These are phyloP conservation scores for Rhagologus leucostigma DNA, from an alignment of 2,113 vertebrate genomes.

Conservation along the genomic window DNA sequence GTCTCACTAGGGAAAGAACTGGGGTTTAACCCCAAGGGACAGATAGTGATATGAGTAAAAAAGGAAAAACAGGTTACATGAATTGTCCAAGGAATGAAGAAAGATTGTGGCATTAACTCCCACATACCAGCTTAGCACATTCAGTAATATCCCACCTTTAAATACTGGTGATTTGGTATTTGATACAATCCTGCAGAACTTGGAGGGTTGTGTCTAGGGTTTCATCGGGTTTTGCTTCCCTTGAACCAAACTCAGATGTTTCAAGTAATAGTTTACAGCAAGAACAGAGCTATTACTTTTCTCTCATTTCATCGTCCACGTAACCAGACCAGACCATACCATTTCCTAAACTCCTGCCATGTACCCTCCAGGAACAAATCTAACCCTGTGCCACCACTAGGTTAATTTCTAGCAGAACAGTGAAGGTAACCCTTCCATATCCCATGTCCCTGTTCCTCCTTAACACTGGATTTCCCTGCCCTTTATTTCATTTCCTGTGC, in stretches of 20 bases:
- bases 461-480: background rate
- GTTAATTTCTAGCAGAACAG: background rate
- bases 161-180: background rate
- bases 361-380: background rate
- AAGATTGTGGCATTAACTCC: background rate
- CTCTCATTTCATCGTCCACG: rapidly evolving
- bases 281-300: background rate
- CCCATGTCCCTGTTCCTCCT: background rate
- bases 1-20: background rate
- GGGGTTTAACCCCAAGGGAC: background rate
- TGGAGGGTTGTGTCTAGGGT: background rate
- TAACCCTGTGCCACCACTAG: background rate
- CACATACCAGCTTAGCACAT: background rate
- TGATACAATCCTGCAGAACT: background rate
- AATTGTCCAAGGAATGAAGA: background rate
- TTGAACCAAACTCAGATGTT: background rate
- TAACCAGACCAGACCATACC: background rate
- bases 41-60: background rate
- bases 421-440: background rate
- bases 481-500: conserved; percentile 3
- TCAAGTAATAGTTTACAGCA: background rate
- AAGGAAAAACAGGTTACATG: rapidly evolving
- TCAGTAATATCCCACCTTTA: background rate
- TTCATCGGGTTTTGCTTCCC: background rate
- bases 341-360: background rate